A percentile compares a stretch with the other conserved stretches of the same genome.
phyloP scores from a whole-genome alignment of 1,140 invertebrate species.

The Lucilia sericata region DNA sequence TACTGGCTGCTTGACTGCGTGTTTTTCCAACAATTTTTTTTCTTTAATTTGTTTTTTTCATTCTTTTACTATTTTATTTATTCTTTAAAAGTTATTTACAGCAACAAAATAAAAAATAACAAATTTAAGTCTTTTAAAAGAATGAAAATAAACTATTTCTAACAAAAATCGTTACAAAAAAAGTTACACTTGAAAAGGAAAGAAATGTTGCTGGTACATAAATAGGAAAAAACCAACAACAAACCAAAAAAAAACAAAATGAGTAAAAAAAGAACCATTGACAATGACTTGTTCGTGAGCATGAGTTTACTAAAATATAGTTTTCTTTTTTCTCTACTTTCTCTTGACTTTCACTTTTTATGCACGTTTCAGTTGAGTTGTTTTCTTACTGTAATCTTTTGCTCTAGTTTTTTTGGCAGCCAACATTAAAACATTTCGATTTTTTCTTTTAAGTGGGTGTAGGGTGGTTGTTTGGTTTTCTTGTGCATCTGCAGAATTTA shows the following conservation, averaged over 20 bases:
- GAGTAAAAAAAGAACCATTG: not conserved
- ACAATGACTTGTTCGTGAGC: not conserved
- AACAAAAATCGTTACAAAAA: constrained; percentile 2
- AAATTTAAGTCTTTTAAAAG: not conserved
- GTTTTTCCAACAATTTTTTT: too few relatives aligned
- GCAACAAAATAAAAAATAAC: not conserved
- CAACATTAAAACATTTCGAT: not conserved
- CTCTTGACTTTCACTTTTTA: not conserved
- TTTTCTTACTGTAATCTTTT: not conserved
- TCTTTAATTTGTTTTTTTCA: not conserved
- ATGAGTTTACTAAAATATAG: not conserved
- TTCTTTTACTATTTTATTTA: not conserved
- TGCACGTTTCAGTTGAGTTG: not conserved
- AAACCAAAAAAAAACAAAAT: not conserved
- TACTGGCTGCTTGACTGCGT: too few relatives aligned
- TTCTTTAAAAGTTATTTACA: not conserved
- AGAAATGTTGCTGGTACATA: not conserved
- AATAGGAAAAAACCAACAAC: not conserved
- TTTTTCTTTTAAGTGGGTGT: not conserved
- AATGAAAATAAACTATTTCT: not conserved
- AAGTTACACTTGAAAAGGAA: not conserved
- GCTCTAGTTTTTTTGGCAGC: not conserved
- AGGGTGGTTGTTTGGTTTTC: not conserved
- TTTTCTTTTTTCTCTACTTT: too few relatives aligned
- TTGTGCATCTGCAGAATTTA: not conserved